Evolutionary conservation across 2,888 invertebrate species (phyloP), one percentile per base, ranked within the genome.

Genomic region (Dysmachus trigonus): DNA sequence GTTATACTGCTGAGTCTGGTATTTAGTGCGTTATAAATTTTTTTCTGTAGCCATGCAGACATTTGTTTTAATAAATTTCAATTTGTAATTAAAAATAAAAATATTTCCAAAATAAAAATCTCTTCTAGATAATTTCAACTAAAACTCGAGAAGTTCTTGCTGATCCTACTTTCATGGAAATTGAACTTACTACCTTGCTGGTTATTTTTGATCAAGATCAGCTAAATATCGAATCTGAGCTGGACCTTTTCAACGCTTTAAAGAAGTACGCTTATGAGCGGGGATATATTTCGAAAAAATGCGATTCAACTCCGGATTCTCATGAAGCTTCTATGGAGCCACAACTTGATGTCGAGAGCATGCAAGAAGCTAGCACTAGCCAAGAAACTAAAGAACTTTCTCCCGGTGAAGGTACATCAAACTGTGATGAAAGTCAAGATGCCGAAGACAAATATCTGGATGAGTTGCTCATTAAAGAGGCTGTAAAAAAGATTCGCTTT

Each of bases 401-500:
- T 73, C 30, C 85, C 10, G 87, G 86, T 30, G 87, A 88, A 73
- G 88, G 88, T 5, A 85, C 88, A 27, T 88, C 88, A 7, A 86
- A 86, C 18, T 77, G 73, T 30, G 51, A 53, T 4, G 76, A 86
- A 6, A 86, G 86, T 47, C 33, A 83, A 2, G 91, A 90, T 38
- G 1, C 62, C 0, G 62, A 62, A 22, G 62, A 62, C 2, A 90
- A 89, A 22, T 89, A 89, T 0, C 89, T 91, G 74, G 91, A 92
- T 53, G 90, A 90, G 0, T 89, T 89, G 6, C 89, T 94, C 22
- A 92, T 95, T 86, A 93, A 95, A 1, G 94, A 95, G 89, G 95
- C 95, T 0, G 93, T 97, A 0, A 95, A 94, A 90, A 96, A 96
- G 92, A 95, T 97, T 87, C 94, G 97, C 31, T 97, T 97, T 92